These are phyloP conservation scores for Eledona agricola DNA, from an alignment of 2,888 invertebrate genomes.

Conservation along the genomic window DNA sequence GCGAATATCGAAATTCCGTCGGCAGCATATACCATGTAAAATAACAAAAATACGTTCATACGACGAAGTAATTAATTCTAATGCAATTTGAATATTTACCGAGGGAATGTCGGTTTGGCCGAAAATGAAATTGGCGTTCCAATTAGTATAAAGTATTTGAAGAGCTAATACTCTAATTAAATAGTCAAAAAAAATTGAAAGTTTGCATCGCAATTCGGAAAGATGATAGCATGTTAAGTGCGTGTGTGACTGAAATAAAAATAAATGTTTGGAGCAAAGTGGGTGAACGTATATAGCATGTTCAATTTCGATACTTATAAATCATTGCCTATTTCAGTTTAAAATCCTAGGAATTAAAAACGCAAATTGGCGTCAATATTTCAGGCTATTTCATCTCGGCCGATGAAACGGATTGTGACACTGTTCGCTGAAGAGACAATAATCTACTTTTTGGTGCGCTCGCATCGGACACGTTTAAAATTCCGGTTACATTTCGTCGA, in stretches of 20 bases:
- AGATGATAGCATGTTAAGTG: constrained; percentile 24
- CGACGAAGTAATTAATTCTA: constrained; percentile 13
- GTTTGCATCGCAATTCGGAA: constrained; percentile 26
- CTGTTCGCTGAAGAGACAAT: no score
- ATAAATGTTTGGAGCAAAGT: no score
- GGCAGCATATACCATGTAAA: no score
- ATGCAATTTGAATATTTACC: constrained; percentile 17
- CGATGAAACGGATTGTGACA: constrained; percentile 21
- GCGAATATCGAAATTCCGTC: no score
- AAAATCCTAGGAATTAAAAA: constrained; percentile 22
- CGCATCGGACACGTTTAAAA: constrained; percentile 38
- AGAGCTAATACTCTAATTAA: no score
- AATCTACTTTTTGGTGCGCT: no score
- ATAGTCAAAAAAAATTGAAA: no score
- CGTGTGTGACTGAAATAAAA: no score
- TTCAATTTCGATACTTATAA: constrained; percentile 19
- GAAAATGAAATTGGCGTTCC: no score
- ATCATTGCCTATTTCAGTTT: constrained; percentile 18
- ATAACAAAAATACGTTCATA: no score
- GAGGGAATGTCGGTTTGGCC: background rate
- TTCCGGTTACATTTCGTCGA: constrained; percentile 30
- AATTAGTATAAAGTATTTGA: no score
- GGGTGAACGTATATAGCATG: constrained; percentile 8
- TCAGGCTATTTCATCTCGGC: constrained; percentile 22
- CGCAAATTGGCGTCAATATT: constrained; percentile 22